Evolutionary conservation across 1,140 invertebrate species (phyloP), one percentile per base, ranked within the genome.

Genomic region (Eueides isabella): DNA sequence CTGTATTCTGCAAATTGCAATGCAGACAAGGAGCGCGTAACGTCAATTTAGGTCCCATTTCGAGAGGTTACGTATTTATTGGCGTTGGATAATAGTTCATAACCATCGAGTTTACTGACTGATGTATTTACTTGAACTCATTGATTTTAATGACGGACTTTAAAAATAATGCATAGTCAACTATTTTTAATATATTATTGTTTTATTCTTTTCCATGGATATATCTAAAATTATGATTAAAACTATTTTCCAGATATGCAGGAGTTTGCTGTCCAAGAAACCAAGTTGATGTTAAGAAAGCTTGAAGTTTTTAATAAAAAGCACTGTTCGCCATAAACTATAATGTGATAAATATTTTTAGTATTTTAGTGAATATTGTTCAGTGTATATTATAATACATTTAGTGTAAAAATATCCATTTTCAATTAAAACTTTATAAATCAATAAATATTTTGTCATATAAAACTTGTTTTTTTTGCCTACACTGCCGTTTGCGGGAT

Each of bases 251-350:
- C 80, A 90, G 88, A 31, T 90, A 84, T 65, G 88, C 88, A 26
- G 88, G 88, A 33, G 80, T 90, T n/a, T 90, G 88, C 82, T 90
- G 88, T 78, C 82, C 81, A 12, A 78, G 67, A 23, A 72, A 61
- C 2, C 55, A 81, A 68, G 76, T 87, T 6, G 75, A 83, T 38
- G 38, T 23, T 16, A 26, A 23, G 23, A 55, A 55, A 26, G 48
- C 48, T 19, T 55, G 31, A 71, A 9, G 31, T 1, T 38, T 14
- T 30, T 33, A 11, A 41, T 14, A 66, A 26, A 55, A 26, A 19
- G n/a, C 41, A 26, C 3, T 55, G 26, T 55, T 26, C 23, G 48
- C 48, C 48, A 26, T 55, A 26, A 55, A 55, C 48, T 23, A 26
- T 26, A 55, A 55, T 55, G 48, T 55, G 48, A 55, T 55, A 55